A percentile compares a stretch with the other conserved stretches of the same genome.
phyloP scores from a whole-genome alignment of 1,140 invertebrate species.

The Drosophila micromelanica region DNA sequence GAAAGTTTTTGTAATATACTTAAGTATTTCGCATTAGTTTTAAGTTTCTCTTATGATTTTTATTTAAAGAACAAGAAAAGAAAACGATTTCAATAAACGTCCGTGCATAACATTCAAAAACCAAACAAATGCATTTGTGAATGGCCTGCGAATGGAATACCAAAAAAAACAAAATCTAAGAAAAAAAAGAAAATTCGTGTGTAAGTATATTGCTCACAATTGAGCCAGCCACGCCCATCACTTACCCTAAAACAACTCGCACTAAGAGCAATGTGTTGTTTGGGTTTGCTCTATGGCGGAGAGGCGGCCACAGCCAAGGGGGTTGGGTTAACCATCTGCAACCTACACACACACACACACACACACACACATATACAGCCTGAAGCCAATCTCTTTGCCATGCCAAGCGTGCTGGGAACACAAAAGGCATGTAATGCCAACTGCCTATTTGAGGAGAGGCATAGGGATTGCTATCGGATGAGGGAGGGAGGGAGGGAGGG shows the following conservation, averaged over 20 bases:
- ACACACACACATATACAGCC: slow-evolving; percentile 16
- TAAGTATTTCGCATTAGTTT: slow-evolving; percentile 72
- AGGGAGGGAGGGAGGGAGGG: not conserved
- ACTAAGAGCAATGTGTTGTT: slow-evolving; percentile 80
- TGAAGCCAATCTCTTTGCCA: slow-evolving; percentile 65
- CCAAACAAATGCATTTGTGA: slow-evolving; percentile 63
- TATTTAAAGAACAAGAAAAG: slow-evolving; percentile 35
- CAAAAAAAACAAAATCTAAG: not conserved
- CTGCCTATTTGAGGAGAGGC: slow-evolving; percentile 65
- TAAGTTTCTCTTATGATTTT: slow-evolving; percentile 67
- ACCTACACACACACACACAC: slow-evolving; percentile 17
- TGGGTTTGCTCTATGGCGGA: slow-evolving; percentile 40
- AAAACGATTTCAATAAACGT: slow-evolving; percentile 80
- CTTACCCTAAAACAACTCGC: slow-evolving; percentile 76
- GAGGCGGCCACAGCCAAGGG: not conserved
- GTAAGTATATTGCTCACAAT: slow-evolving; percentile 46
- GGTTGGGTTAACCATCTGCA: slow-evolving; percentile 31
- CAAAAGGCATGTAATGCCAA: slow-evolving; percentile 81
- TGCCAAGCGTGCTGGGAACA: slow-evolving; percentile 51
- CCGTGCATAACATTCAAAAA: slow-evolving; percentile 78
- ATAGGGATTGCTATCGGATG: not conserved
- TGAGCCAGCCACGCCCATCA: slow-evolving; percentile 66
- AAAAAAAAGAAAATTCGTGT: slow-evolving; percentile 18
- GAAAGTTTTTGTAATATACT: slow-evolving; percentile 74
- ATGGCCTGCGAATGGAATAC: slow-evolving; percentile 25